A percentile compares a stretch with the other conserved stretches of the same genome.
These are phyloP conservation scores for Macrostomum lignano DNA, from an alignment of 1,140 invertebrate species.

Conservation along the genomic window DNA sequence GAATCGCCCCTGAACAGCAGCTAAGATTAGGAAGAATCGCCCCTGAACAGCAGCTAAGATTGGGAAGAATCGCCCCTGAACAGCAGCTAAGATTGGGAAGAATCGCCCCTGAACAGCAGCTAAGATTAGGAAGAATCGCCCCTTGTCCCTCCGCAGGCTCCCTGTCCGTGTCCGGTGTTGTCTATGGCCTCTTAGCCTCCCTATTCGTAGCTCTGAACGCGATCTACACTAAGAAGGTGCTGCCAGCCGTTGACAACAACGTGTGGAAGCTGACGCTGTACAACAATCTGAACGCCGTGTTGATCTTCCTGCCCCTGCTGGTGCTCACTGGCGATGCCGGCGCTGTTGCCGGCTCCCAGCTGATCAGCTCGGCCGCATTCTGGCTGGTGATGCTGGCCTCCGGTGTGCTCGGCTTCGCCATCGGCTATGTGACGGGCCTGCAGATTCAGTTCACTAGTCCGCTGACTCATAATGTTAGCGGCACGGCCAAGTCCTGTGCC, in stretches of 20 bases:
- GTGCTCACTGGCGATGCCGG: constrained; percentile 48
- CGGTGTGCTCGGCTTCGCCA: constrained; percentile 77
- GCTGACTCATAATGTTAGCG: constrained; percentile 89
- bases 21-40: constrained; percentile 1
- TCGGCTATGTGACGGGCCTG: constrained; percentile 73
- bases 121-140: constrained; percentile 4
- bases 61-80: not conserved
- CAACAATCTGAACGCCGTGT: constrained; percentile 70
- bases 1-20: constrained; percentile 3
- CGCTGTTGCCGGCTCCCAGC: constrained; percentile 39
- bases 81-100: not conserved
- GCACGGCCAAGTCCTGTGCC: constrained; percentile 86
- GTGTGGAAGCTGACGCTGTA: constrained; percentile 51
- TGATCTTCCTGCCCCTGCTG: constrained; percentile 69
- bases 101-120: not conserved
- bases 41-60: not conserved
- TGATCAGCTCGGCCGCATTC: constrained; percentile 12
- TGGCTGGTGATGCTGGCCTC: constrained; percentile 45
- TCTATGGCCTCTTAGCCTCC: constrained; percentile 71
- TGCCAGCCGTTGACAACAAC: constrained; percentile 52
- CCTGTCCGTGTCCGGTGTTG: constrained; percentile 53
- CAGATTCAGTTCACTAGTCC: constrained; percentile 95
- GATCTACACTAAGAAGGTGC: constrained; percentile 62
- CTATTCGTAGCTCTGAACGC: constrained; percentile 70
- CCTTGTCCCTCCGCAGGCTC: constrained; percentile 35